phyloP scores from a whole-genome alignment of 2,797 vertebrate species.

The Salmo trutta region DNA sequence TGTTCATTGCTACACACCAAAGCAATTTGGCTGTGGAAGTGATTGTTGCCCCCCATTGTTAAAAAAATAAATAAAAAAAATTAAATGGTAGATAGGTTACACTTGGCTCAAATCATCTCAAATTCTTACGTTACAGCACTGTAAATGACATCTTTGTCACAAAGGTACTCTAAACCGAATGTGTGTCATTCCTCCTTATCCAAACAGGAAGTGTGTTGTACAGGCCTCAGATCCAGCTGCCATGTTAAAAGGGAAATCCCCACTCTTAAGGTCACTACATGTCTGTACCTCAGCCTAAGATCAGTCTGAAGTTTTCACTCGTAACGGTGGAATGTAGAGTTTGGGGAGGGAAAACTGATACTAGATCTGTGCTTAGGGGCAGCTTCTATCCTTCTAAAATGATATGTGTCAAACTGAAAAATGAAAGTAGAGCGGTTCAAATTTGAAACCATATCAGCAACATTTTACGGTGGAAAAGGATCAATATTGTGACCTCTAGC shows the following conservation, averaged over 20 bases:
- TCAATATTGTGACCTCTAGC: neutral
- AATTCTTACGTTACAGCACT: neutral
- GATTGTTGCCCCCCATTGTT: constrained; percentile 3
- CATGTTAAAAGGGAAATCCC: constrained; percentile 60
- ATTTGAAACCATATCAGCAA: neutral
- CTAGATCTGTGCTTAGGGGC: neutral
- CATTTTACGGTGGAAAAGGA: neutral
- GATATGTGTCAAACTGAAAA: too few species aligned
- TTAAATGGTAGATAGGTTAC: neutral
- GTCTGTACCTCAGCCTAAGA: neutral
- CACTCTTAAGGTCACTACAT: constrained; percentile 48
- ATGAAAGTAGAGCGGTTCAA: neutral
- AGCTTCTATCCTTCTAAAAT: neutral
- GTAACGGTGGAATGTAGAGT: neutral
- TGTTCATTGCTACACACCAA: neutral
- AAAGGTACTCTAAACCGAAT: constrained; percentile 34
- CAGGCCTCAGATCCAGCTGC: constrained; percentile 63
- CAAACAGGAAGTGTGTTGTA: constrained; percentile 72
- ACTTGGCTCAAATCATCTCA: constrained; percentile 17
- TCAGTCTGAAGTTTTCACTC: too few species aligned
- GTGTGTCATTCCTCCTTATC: constrained; percentile 47
- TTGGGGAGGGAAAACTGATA: neutral
- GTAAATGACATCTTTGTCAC: neutral
- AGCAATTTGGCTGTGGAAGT: neutral
- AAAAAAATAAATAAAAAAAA: constrained; percentile 32